Conservation (phyloP, 2,797 vertebrate genomes). For the Characodon lateralis region DNA sequence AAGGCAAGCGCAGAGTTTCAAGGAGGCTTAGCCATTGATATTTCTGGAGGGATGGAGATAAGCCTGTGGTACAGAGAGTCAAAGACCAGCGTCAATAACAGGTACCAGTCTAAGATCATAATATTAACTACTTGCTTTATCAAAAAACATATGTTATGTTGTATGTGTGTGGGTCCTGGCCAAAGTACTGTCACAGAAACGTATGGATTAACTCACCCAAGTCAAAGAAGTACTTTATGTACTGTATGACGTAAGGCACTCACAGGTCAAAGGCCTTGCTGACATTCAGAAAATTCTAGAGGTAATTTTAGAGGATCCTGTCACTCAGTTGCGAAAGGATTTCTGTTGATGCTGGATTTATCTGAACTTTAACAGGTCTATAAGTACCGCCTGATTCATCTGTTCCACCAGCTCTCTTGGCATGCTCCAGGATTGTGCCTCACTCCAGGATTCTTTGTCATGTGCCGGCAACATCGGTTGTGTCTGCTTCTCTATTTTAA, state of each 20-base stretch:
- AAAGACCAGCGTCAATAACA: conserved; percentile 95
- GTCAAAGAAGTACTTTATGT: conserved; percentile 21
- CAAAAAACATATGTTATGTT: conserved; percentile 4
- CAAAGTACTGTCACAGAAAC: not conserved
- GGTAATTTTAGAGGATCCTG: conserved; percentile 31
- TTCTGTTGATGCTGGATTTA: conserved; percentile 57
- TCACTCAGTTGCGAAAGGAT: conserved; percentile 59
- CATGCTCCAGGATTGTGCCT: conserved; percentile 54
- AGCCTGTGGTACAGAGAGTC: conserved; percentile 99
- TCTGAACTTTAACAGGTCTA: conserved; percentile 59
- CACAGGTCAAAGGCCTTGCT: conserved; percentile 40
- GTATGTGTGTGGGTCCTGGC: conserved; percentile 23
- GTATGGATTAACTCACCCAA: conserved; percentile 20
- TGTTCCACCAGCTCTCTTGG: conserved; percentile 62
- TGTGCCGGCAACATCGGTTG: conserved; percentile 60
- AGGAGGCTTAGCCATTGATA: conserved; percentile 93
- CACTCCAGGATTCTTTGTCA: conserved; percentile 48
- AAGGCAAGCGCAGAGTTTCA: conserved; percentile 86
- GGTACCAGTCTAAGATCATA: conserved; percentile 73
- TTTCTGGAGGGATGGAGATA: conserved; percentile 97
- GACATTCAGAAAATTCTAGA: conserved; percentile 35
- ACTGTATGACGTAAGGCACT: conserved; percentile 33
- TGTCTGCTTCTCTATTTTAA: conserved; percentile 68
- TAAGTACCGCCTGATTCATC: conserved; percentile 70
- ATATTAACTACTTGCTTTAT: not conserved